Percentiles rank a stretch among this genome's conserved stretches.
Evolutionary conservation across 2,113 vertebrate genomes (phyloP).

Genomic region (Chaenocephalus aceratus): DNA sequence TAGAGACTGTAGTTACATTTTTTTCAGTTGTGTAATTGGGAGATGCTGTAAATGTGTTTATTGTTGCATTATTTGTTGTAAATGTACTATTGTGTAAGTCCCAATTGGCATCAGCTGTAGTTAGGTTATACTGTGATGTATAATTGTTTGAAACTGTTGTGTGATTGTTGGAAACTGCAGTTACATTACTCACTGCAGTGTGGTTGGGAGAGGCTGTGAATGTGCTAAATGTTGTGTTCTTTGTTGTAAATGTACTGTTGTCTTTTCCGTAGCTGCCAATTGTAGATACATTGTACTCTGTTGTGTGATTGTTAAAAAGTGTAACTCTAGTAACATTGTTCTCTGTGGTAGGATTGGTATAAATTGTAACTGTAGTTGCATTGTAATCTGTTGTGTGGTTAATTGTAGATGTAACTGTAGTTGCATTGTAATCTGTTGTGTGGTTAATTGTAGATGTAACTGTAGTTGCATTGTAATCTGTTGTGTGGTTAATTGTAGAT

Average conservation of each 20-base stretch:
- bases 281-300: background rate
- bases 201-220: background rate
- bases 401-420: too few relatives aligned
- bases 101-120: background rate
- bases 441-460: too few relatives aligned
- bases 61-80: background rate
- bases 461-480: too few relatives aligned
- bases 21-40: slow-evolving; percentile 12
- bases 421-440: too few relatives aligned
- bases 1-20: background rate
- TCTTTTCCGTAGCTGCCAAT: background rate
- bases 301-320: too few relatives aligned
- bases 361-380: too few relatives aligned
- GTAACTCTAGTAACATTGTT: too few relatives aligned
- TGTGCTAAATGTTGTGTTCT: background rate
- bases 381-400: too few relatives aligned
- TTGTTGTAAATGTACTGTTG: background rate
- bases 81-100: background rate
- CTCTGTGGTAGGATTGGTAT: too few relatives aligned
- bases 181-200: background rate
- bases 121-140: background rate
- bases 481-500: too few relatives aligned
- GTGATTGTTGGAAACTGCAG: background rate
- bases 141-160: background rate
- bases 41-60: background rate